Evolutionary conservation across 2,113 vertebrate species (phyloP).

Genomic region (Entosphenus tridentatus): DNA sequence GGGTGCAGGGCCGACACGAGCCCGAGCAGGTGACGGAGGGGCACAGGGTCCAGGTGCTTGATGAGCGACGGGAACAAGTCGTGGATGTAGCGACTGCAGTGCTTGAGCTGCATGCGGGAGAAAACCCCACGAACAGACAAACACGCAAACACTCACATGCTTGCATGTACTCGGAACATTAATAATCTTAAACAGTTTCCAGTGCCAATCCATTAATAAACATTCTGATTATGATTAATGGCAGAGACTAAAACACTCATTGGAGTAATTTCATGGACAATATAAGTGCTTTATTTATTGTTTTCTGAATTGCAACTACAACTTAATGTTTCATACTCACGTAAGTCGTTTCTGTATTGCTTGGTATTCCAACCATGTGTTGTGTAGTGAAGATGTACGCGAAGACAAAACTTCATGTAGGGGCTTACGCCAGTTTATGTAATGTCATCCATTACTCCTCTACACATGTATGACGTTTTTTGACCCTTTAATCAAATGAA

Average conservation of each 20-base stretch:
- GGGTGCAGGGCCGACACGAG: constrained; percentile 85
- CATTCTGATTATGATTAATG: background rate
- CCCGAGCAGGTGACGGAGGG: constrained; percentile 82
- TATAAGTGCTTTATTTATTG: background rate
- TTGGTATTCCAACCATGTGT: no score
- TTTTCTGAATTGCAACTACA: background rate
- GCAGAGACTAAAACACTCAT: background rate
- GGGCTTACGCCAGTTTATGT: no score
- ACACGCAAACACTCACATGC: no score
- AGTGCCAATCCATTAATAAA: background rate
- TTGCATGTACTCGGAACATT: no score
- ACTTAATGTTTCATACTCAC: no score
- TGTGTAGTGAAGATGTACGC: no score
- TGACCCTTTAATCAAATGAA: no score
- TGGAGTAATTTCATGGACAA: no score
- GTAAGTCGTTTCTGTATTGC: no score
- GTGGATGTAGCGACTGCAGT: constrained; percentile 96
- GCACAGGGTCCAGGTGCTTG: constrained; percentile 93
- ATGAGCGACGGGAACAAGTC: constrained; percentile 93
- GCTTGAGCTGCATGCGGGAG: constrained; percentile 45
- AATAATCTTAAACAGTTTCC: background rate
- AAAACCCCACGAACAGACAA: background rate
- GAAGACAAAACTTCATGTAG: no score
- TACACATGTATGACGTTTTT: no score
- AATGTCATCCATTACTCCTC: no score